phyloP scores from a whole-genome alignment of 2,113 vertebrate genomes.

The Atractosteus spatula region DNA sequence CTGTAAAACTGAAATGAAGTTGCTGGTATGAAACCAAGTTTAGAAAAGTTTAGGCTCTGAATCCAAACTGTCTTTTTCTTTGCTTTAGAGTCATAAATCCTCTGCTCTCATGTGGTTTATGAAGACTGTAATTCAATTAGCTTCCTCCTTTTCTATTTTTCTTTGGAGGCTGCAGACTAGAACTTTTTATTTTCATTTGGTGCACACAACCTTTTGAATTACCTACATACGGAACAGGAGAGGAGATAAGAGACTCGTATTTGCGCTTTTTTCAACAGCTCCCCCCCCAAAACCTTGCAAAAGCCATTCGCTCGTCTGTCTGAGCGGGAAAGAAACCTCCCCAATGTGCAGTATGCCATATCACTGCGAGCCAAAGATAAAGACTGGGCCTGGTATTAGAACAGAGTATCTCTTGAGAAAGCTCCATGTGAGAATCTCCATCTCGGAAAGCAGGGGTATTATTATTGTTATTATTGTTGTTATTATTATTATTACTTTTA shows the following conservation, averaged over 20 bases:
- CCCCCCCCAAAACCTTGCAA: constrained; percentile 25
- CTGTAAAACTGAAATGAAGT: too few relatives aligned
- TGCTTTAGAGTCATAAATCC: constrained; percentile 9
- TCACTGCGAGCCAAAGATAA: constrained; percentile 21
- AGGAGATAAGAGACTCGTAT: constrained; percentile 38
- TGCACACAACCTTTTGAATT: constrained; percentile 42
- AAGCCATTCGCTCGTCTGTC: constrained; percentile 1
- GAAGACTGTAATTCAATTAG: constrained; percentile 54
- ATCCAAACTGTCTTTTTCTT: too few relatives aligned
- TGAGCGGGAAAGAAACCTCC: constrained; percentile 16
- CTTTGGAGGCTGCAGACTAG: constrained; percentile 9
- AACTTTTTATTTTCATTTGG: constrained; percentile 37
- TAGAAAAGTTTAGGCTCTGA: too few relatives aligned
- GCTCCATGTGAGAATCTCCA: neutral
- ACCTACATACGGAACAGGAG: constrained; percentile 33
- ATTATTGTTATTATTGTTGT: constrained; percentile 55
- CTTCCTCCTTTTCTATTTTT: constrained; percentile 36
- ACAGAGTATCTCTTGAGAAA: too few relatives aligned
- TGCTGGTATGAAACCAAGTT: too few relatives aligned
- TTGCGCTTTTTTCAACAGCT: constrained; percentile 47
- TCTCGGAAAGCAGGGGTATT: constrained; percentile 49
- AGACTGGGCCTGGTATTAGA: too few relatives aligned
- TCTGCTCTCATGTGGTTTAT: constrained; percentile 38
- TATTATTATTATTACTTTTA: constrained; percentile 18
- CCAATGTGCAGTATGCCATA: constrained; percentile 1